These are phyloP conservation scores for Conomelus anceps DNA, from an alignment of 2,888 invertebrate genomes.

Conservation along the genomic window DNA sequence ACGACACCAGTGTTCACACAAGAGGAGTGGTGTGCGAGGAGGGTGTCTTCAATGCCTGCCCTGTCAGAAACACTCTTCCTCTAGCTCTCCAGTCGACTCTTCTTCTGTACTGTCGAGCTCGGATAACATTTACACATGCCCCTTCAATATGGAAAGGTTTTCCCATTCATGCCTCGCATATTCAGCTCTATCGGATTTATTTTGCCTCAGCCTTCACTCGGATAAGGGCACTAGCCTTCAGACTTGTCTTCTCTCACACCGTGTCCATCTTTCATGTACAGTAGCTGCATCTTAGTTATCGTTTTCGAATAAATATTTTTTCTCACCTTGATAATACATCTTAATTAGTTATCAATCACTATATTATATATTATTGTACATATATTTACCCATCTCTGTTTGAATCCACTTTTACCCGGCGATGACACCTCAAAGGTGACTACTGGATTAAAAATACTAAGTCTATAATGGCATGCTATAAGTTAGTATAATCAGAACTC, in stretches of 20 bases:
- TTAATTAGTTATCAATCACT: no score
- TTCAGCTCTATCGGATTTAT: background rate
- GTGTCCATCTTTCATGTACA: background rate
- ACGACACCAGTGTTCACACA: background rate
- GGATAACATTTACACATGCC: background rate
- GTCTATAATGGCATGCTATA: constrained; percentile 1
- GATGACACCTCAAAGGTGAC: background rate
- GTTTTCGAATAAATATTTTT: background rate
- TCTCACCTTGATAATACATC: no score
- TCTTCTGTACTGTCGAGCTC: background rate
- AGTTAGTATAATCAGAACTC: background rate
- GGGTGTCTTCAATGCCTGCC: background rate
- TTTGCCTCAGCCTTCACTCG: background rate
- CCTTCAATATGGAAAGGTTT: background rate
- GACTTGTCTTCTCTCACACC: background rate
- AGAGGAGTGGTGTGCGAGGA: background rate
- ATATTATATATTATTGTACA: no score
- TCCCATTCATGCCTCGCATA: background rate
- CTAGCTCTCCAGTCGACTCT: background rate
- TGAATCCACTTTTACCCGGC: background rate
- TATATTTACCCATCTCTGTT: background rate
- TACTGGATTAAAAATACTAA: background rate
- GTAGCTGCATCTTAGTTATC: no score
- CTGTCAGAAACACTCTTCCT: constrained; percentile 9
- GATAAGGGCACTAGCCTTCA: background rate